Base-by-base conservation (phyloP, 2,797 vertebrate species). In the Rhynchonycteris naso region DNA sequence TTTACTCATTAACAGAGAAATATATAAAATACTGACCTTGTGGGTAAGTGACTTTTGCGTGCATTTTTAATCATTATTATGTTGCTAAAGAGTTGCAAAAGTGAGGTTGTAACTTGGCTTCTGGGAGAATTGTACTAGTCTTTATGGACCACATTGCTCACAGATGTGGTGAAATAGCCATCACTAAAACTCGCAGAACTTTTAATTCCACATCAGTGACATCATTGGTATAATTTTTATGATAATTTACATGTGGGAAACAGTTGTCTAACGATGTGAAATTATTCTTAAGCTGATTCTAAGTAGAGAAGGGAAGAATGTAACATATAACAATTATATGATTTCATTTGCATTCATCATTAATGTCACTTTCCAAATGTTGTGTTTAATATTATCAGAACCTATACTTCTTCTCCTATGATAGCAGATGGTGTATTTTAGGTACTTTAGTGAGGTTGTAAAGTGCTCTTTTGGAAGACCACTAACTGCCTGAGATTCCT, bases 151-250 rank as follows among this genome's bases (percentile, higher is more conserved):
- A 98, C 96, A 97, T 96, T 98, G 97, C 95, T 98, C 95, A 96
- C 97, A 98, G 97, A 97, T 98, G 97, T 28, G 33, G 93, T 93
- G 95, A 97, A 98, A 97, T 87, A 97, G 58, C 91, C 79, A 96
- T 97, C 96, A 96, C 82, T 96, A 94, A 98, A 97, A 97, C 88
- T 97, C 97, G 97, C 95, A 97, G 94, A 94, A 94, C 95, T 98
- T 97, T 95, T 95, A 97, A 98, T 97, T 98, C 96, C 95, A 96
- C 56, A 71, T 97, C 95, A 97, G 75, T 98, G 98, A 98, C 98
- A 97, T 98, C 97, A 98, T 24, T 90, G 66, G 94, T 90, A 96
- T 97, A 98, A 95, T 84, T 97, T 97, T 95, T 98, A 97, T 96
- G 96, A 56, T 95, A 98, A 96, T 93, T 98, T 95, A 97, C 90